Evolutionary conservation across 2,888 invertebrate genomes (phyloP), one percentile per base, ranked within the genome.

Genomic region (Charanyca ferruginea): DNA sequence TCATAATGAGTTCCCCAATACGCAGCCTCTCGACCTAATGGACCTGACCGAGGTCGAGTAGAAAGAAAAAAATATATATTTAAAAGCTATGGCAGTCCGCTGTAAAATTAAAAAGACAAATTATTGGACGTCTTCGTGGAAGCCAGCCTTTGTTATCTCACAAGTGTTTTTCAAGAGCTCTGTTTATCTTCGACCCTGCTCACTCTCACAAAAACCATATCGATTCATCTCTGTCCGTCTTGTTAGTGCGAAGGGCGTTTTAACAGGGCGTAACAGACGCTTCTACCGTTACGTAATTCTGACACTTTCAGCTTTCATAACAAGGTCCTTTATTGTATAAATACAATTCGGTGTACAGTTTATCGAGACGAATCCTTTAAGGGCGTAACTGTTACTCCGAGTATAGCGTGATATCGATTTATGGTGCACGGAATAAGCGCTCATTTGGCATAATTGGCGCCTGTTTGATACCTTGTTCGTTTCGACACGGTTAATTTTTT

Each of bases 41-140:
- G 94, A 87, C 86, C 87, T 87, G 86, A 87, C 90, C 88, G 91
- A 90, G 92, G 92, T 92, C 90, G 90, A 87, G 86, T 89, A 89
- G 88, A 89, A 87, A 82, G 70, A 86, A 87, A 91, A 90, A 92
- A 91, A 92, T 89, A 88, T 89, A 90, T 90, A 93, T 93, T 94
- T 91, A 91, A 94, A 93, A 93, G 92, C 93, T 90, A 93, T 92
- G 91, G 89, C 93, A 94, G 94, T 94, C 93, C 92, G 92, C 90
- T 89, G 93, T 94, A 93, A 95, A 95, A 95, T 95, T 95, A 95
- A 95, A 95, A 95, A 94, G 95, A 95, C 95, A 95, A 95, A 95
- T 95, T 95, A 95, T 95, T 94, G 94, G 90, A 94, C 93, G 93
- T 94, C 92, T 95, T 95, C 95, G 93, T 94, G 93, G 95, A 95